These are phyloP conservation scores for Thermophis baileyi DNA, from an alignment of 2,113 vertebrate species.

Conservation along the genomic window DNA sequence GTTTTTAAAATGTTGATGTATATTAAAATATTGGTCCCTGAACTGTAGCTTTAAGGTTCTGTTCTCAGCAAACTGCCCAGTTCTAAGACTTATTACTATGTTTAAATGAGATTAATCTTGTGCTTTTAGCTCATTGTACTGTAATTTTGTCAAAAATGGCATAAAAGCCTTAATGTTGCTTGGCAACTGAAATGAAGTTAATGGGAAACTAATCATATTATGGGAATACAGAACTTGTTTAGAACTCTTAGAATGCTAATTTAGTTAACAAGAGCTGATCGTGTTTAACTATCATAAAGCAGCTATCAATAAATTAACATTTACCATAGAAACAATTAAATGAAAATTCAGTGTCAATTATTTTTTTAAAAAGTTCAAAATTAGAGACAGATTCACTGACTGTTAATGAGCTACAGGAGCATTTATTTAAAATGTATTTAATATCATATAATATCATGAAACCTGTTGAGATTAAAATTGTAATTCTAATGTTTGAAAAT, in stretches of 20 bases:
- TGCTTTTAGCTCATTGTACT: slow-evolving; percentile 41
- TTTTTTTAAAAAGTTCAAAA: slow-evolving; percentile 9
- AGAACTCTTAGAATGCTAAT: slow-evolving; percentile 54
- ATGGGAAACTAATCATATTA: slow-evolving; percentile 60
- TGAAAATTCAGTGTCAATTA: slow-evolving; percentile 21
- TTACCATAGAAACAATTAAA: neutral
- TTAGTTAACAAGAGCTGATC: slow-evolving; percentile 54
- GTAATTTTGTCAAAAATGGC: slow-evolving; percentile 44
- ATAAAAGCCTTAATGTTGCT: slow-evolving; percentile 61
- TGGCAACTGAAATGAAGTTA: slow-evolving; percentile 65
- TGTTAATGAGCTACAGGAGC: neutral
- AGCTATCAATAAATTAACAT: slow-evolving; percentile 36
- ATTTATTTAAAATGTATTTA: neutral
- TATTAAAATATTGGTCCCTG: slow-evolving; percentile 8
- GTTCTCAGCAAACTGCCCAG: neutral
- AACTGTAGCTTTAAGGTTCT: slow-evolving; percentile 11
- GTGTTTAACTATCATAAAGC: slow-evolving; percentile 48
- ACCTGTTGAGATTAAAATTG: neutral
- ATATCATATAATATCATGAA: neutral
- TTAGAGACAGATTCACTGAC: neutral
- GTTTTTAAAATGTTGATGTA: neutral
- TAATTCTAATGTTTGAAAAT: neutral
- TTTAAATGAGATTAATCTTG: slow-evolving; percentile 42
- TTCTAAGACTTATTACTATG: neutral
- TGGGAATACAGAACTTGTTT: slow-evolving; percentile 55